Percentiles rank a stretch among this genome's conserved stretches.
phyloP scores from a whole-genome alignment of 2,797 vertebrate species.

The Manis javanica region DNA sequence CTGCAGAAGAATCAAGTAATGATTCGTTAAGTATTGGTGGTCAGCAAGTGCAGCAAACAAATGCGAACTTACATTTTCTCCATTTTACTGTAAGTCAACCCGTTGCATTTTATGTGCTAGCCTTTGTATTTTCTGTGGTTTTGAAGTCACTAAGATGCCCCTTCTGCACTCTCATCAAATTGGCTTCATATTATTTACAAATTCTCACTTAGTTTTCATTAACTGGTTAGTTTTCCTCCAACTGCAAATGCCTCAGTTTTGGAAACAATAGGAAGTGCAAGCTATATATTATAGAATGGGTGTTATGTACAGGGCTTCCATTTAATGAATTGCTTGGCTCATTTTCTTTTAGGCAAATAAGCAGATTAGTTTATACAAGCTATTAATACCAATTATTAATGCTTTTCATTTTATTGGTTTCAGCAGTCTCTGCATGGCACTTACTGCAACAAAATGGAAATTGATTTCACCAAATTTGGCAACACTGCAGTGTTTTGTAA shows the following conservation, averaged over 20 bases:
- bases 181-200: conserved; percentile 57
- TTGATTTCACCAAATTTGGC: conserved; percentile 73
- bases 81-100: not conserved
- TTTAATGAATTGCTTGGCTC: conserved; percentile 60
- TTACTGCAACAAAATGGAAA: conserved; percentile 71
- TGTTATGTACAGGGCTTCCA: not conserved
- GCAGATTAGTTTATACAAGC: conserved; percentile 70
- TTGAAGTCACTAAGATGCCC: not conserved
- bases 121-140: not conserved
- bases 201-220: conserved; percentile 42
- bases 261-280: conserved; percentile 8
- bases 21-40: not conserved
- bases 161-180: not conserved
- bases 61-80: not conserved
- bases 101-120: not conserved
- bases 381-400: conserved; percentile 81
- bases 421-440: conserved; percentile 72
- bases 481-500: conserved; percentile 66
- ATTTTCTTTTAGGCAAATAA: conserved; percentile 73
- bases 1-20: not conserved
- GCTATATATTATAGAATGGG: not conserved
- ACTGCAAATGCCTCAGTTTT: conserved; percentile 17
- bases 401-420: conserved; percentile 78
- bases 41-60: not conserved
- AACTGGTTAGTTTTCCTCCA: conserved; percentile 44